These are phyloP conservation scores for Oligia fasciuncula DNA, from an alignment of 2,888 invertebrate genomes.

Conservation along the genomic window DNA sequence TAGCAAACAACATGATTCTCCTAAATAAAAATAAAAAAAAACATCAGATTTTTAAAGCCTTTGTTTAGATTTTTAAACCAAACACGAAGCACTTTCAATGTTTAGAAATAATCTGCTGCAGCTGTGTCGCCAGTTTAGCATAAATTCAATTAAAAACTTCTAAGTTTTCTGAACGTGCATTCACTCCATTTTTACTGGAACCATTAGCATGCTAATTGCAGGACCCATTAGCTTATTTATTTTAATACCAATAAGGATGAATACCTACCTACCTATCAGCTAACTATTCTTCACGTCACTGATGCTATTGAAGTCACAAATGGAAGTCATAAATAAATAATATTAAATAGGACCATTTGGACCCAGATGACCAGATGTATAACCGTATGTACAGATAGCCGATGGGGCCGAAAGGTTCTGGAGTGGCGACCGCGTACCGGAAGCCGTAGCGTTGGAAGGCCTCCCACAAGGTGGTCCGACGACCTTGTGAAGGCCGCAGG, in stretches of 20 bases:
- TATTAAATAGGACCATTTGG: neutral
- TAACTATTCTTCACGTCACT: neutral
- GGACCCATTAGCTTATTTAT: neutral
- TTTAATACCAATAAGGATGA: neutral
- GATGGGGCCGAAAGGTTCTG: no score
- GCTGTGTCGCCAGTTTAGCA: neutral
- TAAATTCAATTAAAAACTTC: conserved; percentile 7
- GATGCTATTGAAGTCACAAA: neutral
- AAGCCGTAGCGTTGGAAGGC: no score
- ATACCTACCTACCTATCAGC: neutral
- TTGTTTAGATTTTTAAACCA: neutral
- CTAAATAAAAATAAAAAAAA: neutral
- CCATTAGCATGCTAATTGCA: neutral
- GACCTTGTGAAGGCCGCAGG: no score
- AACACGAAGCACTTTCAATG: neutral
- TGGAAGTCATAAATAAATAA: neutral
- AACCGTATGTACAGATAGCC: no score
- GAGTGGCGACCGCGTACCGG: no score
- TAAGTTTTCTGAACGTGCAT: neutral
- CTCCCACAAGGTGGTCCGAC: no score
- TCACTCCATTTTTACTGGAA: neutral
- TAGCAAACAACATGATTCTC: neutral
- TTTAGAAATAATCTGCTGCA: neutral
- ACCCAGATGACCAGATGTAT: neutral
- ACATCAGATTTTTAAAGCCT: neutral